Evolutionary conservation across 2,113 vertebrate species (phyloP).

Genomic region (Oryzias melastigma): DNA sequence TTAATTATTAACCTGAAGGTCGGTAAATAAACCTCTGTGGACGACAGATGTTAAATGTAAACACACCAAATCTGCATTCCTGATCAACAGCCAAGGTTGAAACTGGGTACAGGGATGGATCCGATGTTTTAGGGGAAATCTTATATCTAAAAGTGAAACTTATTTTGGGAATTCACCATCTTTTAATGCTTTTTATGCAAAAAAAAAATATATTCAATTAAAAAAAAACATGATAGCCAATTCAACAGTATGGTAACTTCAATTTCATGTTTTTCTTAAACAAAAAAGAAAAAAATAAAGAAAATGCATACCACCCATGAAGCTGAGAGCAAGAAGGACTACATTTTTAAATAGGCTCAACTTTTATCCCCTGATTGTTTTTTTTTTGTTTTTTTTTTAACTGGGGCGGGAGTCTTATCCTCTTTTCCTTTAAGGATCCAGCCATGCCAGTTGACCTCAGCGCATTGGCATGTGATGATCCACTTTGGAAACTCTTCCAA

Average conservation of each 20-base stretch:
- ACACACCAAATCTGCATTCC: conserved; percentile 51
- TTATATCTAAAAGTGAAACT: conserved; percentile 38
- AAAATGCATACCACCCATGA: no score
- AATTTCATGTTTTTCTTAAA: no score
- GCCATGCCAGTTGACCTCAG: conserved; percentile 67
- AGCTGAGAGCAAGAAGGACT: no score
- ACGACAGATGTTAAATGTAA: conserved; percentile 34
- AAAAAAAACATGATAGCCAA: no score
- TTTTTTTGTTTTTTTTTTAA: no score
- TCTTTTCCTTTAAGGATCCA: conserved; percentile 50
- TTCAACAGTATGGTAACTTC: no score
- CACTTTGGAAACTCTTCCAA: conserved; percentile 61
- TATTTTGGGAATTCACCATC: background rate
- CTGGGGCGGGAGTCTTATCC: conserved; percentile 4
- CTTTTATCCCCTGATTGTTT: no score
- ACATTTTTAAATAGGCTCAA: no score
- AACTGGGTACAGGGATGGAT: conserved; percentile 18
- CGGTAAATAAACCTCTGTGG: conserved; percentile 53
- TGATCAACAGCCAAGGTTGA: conserved; percentile 52
- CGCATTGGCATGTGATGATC: conserved; percentile 72
- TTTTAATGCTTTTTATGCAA: background rate
- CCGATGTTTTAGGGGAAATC: conserved; percentile 24
- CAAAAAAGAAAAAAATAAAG: no score
- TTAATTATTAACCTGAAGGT: conserved; percentile 69
- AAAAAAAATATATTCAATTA: no score